Evolutionary conservation across 2,888 invertebrate species (phyloP).

Genomic region (Tachina lurida): DNA sequence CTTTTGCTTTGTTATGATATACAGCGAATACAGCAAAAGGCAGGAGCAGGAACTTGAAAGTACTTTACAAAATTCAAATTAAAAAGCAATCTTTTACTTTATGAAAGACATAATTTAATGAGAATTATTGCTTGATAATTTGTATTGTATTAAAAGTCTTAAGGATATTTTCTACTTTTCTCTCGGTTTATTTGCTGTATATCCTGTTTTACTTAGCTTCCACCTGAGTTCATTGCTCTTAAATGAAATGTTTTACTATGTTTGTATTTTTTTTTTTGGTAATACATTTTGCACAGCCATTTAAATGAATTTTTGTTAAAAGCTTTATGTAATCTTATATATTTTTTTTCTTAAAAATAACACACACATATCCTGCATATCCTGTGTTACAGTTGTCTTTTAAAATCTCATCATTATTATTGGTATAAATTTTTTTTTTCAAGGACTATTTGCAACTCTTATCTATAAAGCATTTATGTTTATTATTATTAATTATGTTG

Average conservation of each 20-base stretch:
- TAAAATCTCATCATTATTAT: not conserved
- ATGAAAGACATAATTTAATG: conserved; percentile 23
- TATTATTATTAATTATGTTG: too few species aligned
- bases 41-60: not conserved
- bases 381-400: not conserved
- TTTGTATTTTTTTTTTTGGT: conserved; percentile 9
- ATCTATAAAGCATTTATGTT: too few species aligned
- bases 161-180: conserved; percentile 4
- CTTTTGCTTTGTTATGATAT: too few species aligned
- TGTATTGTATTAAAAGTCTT: not conserved
- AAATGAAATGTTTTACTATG: conserved; percentile 46
- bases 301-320: not conserved
- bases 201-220: conserved; percentile 8
- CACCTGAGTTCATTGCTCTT: conserved; percentile 52
- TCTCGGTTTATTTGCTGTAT: not conserved
- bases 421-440: too few species aligned
- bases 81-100: not conserved
- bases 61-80: not conserved
- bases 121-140: conserved; percentile 3
- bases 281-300: not conserved
- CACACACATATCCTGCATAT: too few species aligned
- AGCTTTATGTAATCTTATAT: too few species aligned
- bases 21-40: not conserved
- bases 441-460: too few species aligned
- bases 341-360: too few species aligned